phyloP scores from a whole-genome alignment of 2,113 vertebrate species.

The Sinocyclocheilus grahami region DNA sequence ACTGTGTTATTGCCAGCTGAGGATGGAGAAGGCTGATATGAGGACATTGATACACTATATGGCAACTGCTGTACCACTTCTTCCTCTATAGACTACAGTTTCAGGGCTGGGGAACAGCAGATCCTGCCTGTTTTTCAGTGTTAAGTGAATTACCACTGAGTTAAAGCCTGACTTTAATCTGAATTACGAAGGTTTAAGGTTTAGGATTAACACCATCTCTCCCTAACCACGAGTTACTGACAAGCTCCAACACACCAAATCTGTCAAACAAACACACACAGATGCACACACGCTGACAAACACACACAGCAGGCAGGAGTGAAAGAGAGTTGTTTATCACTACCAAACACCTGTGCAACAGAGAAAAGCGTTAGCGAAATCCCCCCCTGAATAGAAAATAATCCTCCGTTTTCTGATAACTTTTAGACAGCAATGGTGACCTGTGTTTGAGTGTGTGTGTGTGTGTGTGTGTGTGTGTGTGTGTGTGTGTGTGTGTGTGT shows the following conservation, averaged over 20 bases:
- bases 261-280: slow-evolving; percentile 18
- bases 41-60: slow-evolving; percentile 27
- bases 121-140: slow-evolving; percentile 32
- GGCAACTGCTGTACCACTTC: background rate
- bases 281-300: background rate
- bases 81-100: slow-evolving; percentile 13
- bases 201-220: slow-evolving; percentile 51
- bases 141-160: slow-evolving; percentile 53
- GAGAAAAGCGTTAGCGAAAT: slow-evolving; percentile 39
- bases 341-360: slow-evolving; percentile 40
- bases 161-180: slow-evolving; percentile 52
- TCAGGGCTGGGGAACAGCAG: slow-evolving; percentile 31
- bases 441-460: slow-evolving; percentile 9
- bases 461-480: background rate
- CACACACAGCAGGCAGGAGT: background rate
- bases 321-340: slow-evolving; percentile 54
- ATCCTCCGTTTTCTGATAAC: slow-evolving; percentile 52
- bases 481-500: background rate
- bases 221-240: slow-evolving; percentile 37
- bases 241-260: slow-evolving; percentile 40
- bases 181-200: slow-evolving; percentile 45
- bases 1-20: slow-evolving; percentile 20
- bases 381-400: slow-evolving; percentile 48
- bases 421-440: slow-evolving; percentile 43
- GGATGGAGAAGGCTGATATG: slow-evolving; percentile 17